Base-by-base conservation (phyloP, 2,888 invertebrate species). In the Catocala sponsa region DNA sequence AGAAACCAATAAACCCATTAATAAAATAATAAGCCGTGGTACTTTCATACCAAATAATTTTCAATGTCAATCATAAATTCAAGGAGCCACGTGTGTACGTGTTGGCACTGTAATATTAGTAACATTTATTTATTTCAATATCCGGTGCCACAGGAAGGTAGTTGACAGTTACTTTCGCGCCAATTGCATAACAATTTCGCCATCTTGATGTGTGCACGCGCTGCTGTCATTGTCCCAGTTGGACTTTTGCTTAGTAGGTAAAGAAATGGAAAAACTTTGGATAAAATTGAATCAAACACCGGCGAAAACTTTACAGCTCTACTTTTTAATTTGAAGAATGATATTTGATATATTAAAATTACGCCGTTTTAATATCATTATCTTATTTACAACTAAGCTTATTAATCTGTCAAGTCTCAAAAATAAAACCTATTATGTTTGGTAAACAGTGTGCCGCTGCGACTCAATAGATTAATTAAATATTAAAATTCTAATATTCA, bases 131-230 rank as follows among this genome's bases (percentile, higher is more conserved):
- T 80, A 78, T 76, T 83, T 87, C 60, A 72, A 76, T 77, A 71
- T 77, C 87, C 87, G 85, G 81, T 74, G 67, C 32, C 72, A 73
- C 83, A 81, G 87, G 87, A 88, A 88, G 86, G 80, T 79, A 77
- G 78, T 79, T 74, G 72, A 87, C 87, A 86, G 88, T 88, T 88
- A 88, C 79, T 81, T 86, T 85, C 84, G 85, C 86, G 86, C 76
- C 82, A 76, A 76, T 85, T 86, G 88, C 86, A 88, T 88, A 82
- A 85, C 80, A 87, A 88, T 80, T 61, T 59, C 72, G 78, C 79
- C 77, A 80, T 78, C 68, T 80, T 71, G 74, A 63, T 66, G 59
- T 67, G 68, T 66, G 73, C 68, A 73, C 69, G 70, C 69, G 71
- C 59, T 32, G n/a, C 12, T 10, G 6, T 6, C 52, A 50, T 9